Base-by-base conservation (phyloP, 1,140 invertebrate species). In the Pseudomyrmex cubaensis region DNA sequence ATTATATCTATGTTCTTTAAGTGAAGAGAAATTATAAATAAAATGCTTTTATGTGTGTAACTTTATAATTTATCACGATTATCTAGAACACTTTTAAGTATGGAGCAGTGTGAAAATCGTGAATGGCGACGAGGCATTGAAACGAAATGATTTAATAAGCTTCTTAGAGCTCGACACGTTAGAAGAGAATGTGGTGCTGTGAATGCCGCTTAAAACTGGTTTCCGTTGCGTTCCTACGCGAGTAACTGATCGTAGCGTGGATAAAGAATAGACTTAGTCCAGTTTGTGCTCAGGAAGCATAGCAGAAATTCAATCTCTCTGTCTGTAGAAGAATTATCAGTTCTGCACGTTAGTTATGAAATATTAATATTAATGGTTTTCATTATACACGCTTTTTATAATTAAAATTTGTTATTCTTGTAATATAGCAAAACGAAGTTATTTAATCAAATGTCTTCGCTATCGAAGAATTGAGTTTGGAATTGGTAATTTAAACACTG, bases 201-300 rank as follows among this genome's bases (percentile, higher is more conserved):
- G 61, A 77, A 69, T 56, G 82, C 62, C 56, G 61, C 84, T 86
- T 72, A 76, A 84, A 88, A 85, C 87, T 69, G 56, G 85, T 72
- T 87, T 75, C 84, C 72, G 78, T 78, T 69, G 84, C 75, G 76
- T 87, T 77, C 70, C 66, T 35, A 54, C 52, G 63, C 56, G 59
- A 57, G 17, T 50, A 44, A 44, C 48, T 82, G 82, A 90, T 82
- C 59, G 57, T 64, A 50, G 22, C 72, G 57, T 20, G 52, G 87
- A 90, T 88, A 85, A 85, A 52, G 66, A 83, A 87, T 87, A 88
- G 87, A 52, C 70, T 56, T 64, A 66, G 66, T 62, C 75, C 80
- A 82, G 87, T 87, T 85, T 73, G 44, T 10, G 70, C 69, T 86
- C 84, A 63, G 63, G 74, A 69, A 75, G 80, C 80, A 70, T 89